Conservation (phyloP, 2,113 vertebrate genomes). For the Steatornis caripensis region DNA sequence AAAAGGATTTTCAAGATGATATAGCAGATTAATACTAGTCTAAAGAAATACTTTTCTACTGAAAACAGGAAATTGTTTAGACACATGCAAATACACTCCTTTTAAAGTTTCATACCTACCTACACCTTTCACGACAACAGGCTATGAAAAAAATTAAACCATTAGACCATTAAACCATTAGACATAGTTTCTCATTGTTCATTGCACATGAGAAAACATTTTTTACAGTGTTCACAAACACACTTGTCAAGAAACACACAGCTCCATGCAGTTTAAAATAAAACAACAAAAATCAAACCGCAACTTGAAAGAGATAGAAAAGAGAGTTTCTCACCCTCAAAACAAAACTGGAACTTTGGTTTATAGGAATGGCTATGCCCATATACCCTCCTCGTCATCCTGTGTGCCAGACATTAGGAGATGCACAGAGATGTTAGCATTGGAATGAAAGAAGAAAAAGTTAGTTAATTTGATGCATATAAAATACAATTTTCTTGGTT, state of each 20-base stretch:
- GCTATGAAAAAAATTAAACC: neutral
- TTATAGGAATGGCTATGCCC: constrained; percentile 90
- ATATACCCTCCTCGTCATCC: constrained; percentile 99
- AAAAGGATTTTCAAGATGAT: neutral
- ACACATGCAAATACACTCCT: neutral
- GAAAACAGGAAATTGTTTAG: neutral
- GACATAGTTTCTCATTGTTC: neutral
- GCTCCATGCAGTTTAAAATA: constrained; percentile 12
- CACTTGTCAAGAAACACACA: constrained; percentile 31
- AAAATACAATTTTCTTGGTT: constrained; percentile 45
- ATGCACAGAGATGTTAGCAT: constrained; percentile 65
- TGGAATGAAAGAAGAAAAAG: constrained; percentile 75
- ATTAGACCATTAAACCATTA: neutral
- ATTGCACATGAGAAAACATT: neutral
- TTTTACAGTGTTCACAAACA: neutral
- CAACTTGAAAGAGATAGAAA: constrained; percentile 70
- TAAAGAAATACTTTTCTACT: neutral
- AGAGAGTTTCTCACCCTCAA: constrained; percentile 88
- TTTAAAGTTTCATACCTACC: neutral
- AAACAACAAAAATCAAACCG: constrained; percentile 38
- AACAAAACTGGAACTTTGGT: constrained; percentile 96
- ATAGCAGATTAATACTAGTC: neutral
- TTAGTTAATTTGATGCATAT: constrained; percentile 63
- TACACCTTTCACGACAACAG: neutral
- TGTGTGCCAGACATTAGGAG: constrained; percentile 69